A percentile compares a stretch with the other conserved stretches of the same genome.
These are phyloP conservation scores for Cichlasoma orientale DNA, from an alignment of 2,797 vertebrate genomes.

Conservation along the genomic window DNA sequence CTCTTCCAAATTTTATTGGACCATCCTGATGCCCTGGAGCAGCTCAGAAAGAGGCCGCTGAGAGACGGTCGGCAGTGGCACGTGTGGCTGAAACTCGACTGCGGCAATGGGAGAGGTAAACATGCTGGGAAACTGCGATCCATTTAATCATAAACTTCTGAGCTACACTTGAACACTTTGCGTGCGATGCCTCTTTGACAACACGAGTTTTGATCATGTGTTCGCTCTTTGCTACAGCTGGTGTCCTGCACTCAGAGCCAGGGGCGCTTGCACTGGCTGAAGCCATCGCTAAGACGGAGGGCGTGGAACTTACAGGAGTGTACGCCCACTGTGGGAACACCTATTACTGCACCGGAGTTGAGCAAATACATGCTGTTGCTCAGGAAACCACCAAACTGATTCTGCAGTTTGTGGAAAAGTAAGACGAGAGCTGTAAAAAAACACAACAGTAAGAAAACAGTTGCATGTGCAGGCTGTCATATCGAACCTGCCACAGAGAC, in stretches of 20 bases:
- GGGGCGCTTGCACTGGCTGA: conserved; percentile 76
- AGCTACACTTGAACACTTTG: neutral
- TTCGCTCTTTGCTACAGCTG: conserved; percentile 68
- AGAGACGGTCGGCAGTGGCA: conserved; percentile 77
- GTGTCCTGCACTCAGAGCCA: conserved; percentile 76
- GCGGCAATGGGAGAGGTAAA: conserved; percentile 85
- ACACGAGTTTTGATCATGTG: neutral
- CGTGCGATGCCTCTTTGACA: neutral
- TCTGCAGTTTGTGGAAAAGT: conserved; percentile 83
- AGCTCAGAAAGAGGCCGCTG: conserved; percentile 71
- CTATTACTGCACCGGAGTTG: conserved; percentile 78
- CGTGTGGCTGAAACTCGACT: conserved; percentile 87
- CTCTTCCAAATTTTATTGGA: conserved; percentile 85
- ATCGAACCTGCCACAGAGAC: no score
- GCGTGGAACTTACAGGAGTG: conserved; percentile 81
- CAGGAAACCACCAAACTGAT: conserved; percentile 75
- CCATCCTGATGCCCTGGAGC: conserved; percentile 71
- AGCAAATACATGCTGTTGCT: conserved; percentile 79
- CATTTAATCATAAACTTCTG: neutral
- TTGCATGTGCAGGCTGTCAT: neutral
- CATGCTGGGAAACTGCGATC: neutral
- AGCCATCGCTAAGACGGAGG: conserved; percentile 63
- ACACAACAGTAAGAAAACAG: neutral
- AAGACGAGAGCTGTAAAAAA: conserved; percentile 26
- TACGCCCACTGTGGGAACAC: conserved; percentile 89